These are phyloP conservation scores for Mellilla xanthometata DNA, from an alignment of 2,888 invertebrate genomes.

Conservation along the genomic window DNA sequence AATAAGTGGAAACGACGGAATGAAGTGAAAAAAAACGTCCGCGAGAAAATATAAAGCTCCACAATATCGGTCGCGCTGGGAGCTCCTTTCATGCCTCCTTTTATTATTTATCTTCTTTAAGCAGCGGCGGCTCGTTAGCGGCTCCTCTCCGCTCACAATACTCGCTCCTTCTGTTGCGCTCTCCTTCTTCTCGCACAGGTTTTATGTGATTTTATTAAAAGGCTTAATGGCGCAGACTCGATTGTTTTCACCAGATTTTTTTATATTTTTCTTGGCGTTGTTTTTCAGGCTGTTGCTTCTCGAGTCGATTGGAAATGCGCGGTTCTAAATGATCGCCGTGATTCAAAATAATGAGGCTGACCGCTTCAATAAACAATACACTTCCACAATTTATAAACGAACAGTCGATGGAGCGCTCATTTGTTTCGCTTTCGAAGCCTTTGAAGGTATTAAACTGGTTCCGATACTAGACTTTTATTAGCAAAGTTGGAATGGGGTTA, in stretches of 20 bases:
- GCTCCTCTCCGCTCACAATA: constrained; percentile 56
- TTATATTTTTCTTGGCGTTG: constrained; percentile 3
- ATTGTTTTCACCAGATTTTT: constrained; percentile 13
- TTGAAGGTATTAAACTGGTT: too few relatives aligned
- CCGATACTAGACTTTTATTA: too few relatives aligned
- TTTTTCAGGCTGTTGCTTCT: constrained; percentile 9
- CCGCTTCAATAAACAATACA: too few relatives aligned
- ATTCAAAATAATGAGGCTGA: too few relatives aligned
- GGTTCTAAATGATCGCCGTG: too few relatives aligned
- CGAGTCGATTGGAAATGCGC: constrained; percentile 1
- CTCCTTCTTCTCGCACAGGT: neutral
- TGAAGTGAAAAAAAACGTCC: neutral
- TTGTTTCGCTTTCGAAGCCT: too few relatives aligned
- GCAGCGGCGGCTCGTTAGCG: constrained; percentile 49
- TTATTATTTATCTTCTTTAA: constrained; percentile 10
- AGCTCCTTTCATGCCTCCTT: constrained; percentile 22
- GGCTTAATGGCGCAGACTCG: constrained; percentile 11
- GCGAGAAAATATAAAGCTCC: neutral
- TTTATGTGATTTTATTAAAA: constrained; percentile 13
- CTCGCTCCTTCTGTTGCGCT: constrained; percentile 31
- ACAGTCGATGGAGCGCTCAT: too few relatives aligned
- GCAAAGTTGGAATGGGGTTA: too few relatives aligned
- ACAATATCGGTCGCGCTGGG: neutral
- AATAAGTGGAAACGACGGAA: too few relatives aligned
- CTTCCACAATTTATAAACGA: too few relatives aligned